Evolutionary conservation across 2,888 invertebrate species (phyloP).

Genomic region (Anthoptus insignis): DNA sequence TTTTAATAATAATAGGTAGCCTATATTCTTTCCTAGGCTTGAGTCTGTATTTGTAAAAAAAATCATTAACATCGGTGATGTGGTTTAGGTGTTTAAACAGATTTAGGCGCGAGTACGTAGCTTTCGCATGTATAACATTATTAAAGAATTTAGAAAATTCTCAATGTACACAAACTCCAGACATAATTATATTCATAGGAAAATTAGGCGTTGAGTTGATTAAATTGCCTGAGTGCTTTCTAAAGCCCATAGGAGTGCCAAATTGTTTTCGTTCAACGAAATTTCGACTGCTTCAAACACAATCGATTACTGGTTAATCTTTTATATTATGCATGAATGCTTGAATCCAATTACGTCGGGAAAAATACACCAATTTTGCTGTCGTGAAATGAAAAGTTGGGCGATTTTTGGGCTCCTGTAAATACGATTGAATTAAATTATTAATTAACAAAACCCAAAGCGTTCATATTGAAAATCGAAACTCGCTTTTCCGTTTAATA

Average conservation of each 20-base stretch:
- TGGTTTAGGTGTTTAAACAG: too few relatives aligned
- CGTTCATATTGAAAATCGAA: too few relatives aligned
- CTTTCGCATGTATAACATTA: too few relatives aligned
- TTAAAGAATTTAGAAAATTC: too few relatives aligned
- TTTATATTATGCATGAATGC: constrained; percentile 1
- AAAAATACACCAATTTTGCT: background rate
- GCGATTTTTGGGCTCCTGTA: background rate
- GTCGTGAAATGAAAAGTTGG: background rate
- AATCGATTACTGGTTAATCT: background rate
- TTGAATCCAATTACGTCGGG: constrained; percentile 2
- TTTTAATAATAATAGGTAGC: too few relatives aligned
- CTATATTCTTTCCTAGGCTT: too few relatives aligned
- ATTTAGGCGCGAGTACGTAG: too few relatives aligned
- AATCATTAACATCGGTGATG: too few relatives aligned
- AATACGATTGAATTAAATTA: background rate
- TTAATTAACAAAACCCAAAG: background rate
- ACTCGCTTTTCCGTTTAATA: too few relatives aligned
- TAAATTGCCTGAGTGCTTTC: background rate
- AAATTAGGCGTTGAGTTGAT: background rate
- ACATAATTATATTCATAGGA: background rate
- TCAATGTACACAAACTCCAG: too few relatives aligned
- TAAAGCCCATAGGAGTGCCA: background rate
- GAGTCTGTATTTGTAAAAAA: too few relatives aligned
- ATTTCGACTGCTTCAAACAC: background rate
- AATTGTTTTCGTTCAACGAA: background rate